These are phyloP conservation scores for Aquatica leii DNA, from an alignment of 2,888 invertebrate genomes.

Conservation along the genomic window DNA sequence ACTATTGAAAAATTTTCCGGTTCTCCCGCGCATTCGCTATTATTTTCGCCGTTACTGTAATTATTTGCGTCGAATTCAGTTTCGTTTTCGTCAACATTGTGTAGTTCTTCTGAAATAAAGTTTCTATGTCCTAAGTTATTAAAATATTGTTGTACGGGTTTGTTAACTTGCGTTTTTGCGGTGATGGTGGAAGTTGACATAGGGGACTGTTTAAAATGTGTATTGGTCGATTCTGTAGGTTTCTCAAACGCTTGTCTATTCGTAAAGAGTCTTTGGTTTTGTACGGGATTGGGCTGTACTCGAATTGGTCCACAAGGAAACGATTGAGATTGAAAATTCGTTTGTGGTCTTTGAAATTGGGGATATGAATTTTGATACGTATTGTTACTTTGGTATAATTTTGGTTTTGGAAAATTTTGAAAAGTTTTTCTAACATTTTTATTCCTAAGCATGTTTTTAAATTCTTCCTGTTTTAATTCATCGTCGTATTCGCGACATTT, in stretches of 20 bases:
- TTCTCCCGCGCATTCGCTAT: background rate
- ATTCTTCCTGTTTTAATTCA: constrained; percentile 7
- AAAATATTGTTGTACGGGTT: background rate
- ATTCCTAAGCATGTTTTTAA: constrained; percentile 12
- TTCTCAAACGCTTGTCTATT: constrained; percentile 17
- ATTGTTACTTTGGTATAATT: background rate
- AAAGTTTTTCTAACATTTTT: background rate
- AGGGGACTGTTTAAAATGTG: constrained; percentile 8
- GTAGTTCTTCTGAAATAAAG: constrained; percentile 17
- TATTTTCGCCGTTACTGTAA: background rate
- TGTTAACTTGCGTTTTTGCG: background rate
- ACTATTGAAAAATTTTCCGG: constrained; percentile 24
- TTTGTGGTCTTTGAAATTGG: background rate
- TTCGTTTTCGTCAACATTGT: constrained; percentile 1
- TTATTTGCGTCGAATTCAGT: background rate
- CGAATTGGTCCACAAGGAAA: background rate
- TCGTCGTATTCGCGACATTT: constrained; percentile 13
- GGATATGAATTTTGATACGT: background rate
- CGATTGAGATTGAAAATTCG: background rate
- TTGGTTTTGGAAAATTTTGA: background rate
- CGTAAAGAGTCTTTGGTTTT: constrained; percentile 5
- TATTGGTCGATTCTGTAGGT: background rate
- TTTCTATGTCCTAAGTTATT: constrained; percentile 13
- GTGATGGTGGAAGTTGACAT: constrained; percentile 19
- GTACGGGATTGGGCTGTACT: background rate